phyloP scores from a whole-genome alignment of 2,113 vertebrate genomes.

The Sinocyclocheilus rhinocerous region DNA sequence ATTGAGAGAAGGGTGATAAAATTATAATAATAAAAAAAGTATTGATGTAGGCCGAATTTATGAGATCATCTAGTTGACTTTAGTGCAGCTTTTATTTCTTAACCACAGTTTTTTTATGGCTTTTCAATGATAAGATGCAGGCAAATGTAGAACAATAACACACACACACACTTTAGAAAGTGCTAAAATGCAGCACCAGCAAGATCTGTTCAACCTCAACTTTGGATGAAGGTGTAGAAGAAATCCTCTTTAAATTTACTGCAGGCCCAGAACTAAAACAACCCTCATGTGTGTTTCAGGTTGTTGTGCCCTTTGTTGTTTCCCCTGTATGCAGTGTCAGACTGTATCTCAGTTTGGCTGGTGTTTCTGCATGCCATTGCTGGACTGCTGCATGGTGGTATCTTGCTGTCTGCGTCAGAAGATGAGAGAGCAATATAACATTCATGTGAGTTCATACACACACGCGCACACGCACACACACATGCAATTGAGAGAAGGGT shows the following conservation, averaged over 20 bases:
- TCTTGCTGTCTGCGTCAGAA: conserved; percentile 65
- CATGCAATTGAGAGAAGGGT: background rate
- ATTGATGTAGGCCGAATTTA: background rate
- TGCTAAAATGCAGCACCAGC: too few relatives aligned
- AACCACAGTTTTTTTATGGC: background rate
- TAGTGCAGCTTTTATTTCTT: background rate
- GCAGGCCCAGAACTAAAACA: background rate
- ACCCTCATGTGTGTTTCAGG: conserved; percentile 53
- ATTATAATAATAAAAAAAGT: background rate
- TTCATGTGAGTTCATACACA: conserved; percentile 64
- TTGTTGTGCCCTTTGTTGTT: conserved; percentile 69
- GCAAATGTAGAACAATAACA: too few relatives aligned
- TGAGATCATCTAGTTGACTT: background rate
- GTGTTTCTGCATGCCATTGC: conserved; percentile 68
- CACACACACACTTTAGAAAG: too few relatives aligned
- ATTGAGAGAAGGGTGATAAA: too few relatives aligned
- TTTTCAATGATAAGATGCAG: too few relatives aligned
- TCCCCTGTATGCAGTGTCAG: conserved; percentile 76
- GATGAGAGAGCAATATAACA: conserved; percentile 65
- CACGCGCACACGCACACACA: background rate
- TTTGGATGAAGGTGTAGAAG: background rate
- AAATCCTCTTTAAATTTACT: too few relatives aligned
- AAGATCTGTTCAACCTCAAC: background rate
- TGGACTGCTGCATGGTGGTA: conserved; percentile 67
- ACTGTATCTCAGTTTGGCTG: conserved; percentile 64